These are phyloP conservation scores for Homarus gammarus DNA, from an alignment of 2,888 invertebrate species.

Conservation along the genomic window DNA sequence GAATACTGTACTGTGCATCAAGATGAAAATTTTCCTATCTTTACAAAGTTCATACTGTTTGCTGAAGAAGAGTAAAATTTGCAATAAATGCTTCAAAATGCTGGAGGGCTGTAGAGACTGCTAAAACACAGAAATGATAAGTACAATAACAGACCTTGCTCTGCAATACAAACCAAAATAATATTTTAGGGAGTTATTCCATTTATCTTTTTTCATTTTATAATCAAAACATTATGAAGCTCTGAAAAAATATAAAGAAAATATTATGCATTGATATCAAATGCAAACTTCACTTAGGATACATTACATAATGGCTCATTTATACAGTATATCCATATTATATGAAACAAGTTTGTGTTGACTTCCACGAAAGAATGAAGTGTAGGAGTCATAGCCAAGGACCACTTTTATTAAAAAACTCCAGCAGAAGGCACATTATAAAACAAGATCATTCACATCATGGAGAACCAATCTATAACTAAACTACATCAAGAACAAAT, in stretches of 20 bases:
- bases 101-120: neutral
- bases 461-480: neutral
- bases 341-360: neutral
- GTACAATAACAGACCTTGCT: neutral
- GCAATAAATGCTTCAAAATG: neutral
- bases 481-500: neutral
- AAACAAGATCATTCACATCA: neutral
- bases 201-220: neutral
- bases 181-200: neutral
- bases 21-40: too few species aligned
- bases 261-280: neutral
- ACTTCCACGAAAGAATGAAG: neutral
- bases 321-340: neutral
- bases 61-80: neutral
- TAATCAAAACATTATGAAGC: neutral
- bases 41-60: too few species aligned
- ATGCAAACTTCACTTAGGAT: neutral
- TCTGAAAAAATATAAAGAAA: neutral
- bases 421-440: constrained; percentile 1
- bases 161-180: neutral
- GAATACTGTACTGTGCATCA: too few species aligned
- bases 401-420: constrained; percentile 1
- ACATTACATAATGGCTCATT: neutral
- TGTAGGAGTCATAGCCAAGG: neutral
- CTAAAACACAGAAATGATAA: neutral